Evolutionary conservation across 2,888 invertebrate species (phyloP), one percentile per base, ranked within the genome.

Genomic region (Dilophus febrilis): DNA sequence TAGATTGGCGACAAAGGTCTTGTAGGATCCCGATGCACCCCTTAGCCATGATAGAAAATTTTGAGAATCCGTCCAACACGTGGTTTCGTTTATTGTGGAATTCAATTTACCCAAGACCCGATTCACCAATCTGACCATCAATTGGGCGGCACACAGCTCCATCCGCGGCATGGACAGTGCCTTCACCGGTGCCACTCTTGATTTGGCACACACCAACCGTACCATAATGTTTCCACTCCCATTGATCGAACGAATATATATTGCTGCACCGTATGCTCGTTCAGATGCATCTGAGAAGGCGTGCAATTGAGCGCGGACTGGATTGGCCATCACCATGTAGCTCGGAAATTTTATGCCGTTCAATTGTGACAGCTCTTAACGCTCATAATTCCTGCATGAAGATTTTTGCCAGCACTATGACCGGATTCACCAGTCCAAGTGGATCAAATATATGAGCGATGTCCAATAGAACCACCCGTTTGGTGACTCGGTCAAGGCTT

Each of bases 251-350:
- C n/a, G n/a, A n/a, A n/a, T n/a, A n/a, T n/a, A n/a, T n/a, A n/a
- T n/a, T 7, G 32, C 40, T 4, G 37, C 16, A 13, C 38, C 42
- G 27, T 38, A 42, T 30, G 42, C 42, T 19, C 22, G 30, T 22
- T 42, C 42, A 2, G 38, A 38, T 2, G 40, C 40, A 27, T 42
- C 42, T 2, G 37, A 28, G 18, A 40, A 43, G 2, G n/a, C 26
- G 16, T 37, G 40, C 2, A 40, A 2, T 29, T 40, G 26, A 3
- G 26, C 19, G 11, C 8, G 8, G 10, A 8, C 10, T 16, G n/a
- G 3, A 3, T 6, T 5, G 7, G 6, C 3, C 12, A 4, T 35
- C 10, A 4, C 7, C 19, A 35, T 3, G 3, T 6, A 6, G 5
- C 35, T 3, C 6, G n/a, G 19, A 19, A 35, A 8, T 6, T 19